A percentile compares a stretch with the other conserved stretches of the same genome.
These are phyloP conservation scores for Ammodytes marinus DNA, from an alignment of 2,113 vertebrate species.

Conservation along the genomic window DNA sequence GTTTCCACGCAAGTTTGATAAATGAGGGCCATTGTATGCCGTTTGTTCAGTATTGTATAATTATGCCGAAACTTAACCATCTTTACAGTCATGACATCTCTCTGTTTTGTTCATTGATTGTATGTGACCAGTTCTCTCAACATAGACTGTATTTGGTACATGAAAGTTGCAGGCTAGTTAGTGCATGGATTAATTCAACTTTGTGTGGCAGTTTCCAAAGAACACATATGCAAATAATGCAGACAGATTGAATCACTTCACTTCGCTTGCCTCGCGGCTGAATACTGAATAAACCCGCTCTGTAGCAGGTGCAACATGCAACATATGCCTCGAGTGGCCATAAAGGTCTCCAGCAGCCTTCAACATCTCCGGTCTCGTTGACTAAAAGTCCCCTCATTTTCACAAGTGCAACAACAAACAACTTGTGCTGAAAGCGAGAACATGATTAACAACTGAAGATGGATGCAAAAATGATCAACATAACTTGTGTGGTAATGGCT, in stretches of 20 bases:
- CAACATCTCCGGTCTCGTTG: slow-evolving; percentile 28
- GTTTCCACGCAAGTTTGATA: too few species aligned
- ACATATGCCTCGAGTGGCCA: slow-evolving; percentile 9
- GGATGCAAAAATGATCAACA: background rate
- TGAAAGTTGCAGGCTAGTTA: slow-evolving; percentile 27
- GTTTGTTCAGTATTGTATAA: background rate
- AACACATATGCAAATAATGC: slow-evolving; percentile 20
- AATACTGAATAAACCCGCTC: slow-evolving; percentile 14
- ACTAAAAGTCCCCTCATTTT: slow-evolving; percentile 58
- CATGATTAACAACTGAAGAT: slow-evolving; percentile 69
- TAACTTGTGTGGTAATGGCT: background rate
- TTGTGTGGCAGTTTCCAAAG: slow-evolving; percentile 21
- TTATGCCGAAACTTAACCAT: background rate
- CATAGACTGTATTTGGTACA: background rate
- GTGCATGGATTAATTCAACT: slow-evolving; percentile 43
- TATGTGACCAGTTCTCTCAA: slow-evolving; percentile 18
- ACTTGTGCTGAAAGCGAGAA: slow-evolving; percentile 55
- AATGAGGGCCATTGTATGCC: too few species aligned
- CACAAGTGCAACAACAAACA: slow-evolving; percentile 63
- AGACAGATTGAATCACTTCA: slow-evolving; percentile 28
- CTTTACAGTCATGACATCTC: background rate
- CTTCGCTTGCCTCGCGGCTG: slow-evolving; percentile 10
- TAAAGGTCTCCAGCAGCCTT: slow-evolving; percentile 36
- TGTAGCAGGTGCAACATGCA: slow-evolving; percentile 39
- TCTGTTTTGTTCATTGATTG: background rate